Conservation (phyloP, 2,797 vertebrate genomes). For the Squalus acanthias region DNA sequence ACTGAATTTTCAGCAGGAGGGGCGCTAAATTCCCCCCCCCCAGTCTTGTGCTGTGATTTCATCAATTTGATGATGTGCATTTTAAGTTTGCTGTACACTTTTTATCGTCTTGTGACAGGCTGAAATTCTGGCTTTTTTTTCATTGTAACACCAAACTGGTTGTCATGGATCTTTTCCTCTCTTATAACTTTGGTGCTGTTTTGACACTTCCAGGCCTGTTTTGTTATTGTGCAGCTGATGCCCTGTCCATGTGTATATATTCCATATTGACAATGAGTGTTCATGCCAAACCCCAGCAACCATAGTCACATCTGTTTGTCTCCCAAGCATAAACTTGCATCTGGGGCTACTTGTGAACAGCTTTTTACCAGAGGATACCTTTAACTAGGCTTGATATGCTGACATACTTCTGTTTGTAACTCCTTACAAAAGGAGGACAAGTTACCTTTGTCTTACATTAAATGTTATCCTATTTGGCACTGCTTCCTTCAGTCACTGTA, state of each 20-base stretch:
- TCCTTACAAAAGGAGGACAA: conserved; percentile 53
- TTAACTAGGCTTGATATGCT: conserved; percentile 62
- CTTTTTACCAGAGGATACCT: conserved; percentile 64
- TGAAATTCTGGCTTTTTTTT: conserved; percentile 13
- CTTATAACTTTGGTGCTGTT: conserved; percentile 45
- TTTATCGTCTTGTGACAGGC: neutral
- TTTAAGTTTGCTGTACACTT: neutral
- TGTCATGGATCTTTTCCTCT: conserved; percentile 55
- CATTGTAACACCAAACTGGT: conserved; percentile 49
- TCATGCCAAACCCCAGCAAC: conserved; percentile 97
- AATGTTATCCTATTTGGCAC: conserved; percentile 67
- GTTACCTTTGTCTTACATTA: conserved; percentile 63
- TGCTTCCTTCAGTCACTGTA: conserved; percentile 59
- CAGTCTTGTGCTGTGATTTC: neutral
- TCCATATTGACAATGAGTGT: conserved; percentile 88
- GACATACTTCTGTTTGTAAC: conserved; percentile 63
- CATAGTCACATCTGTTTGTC: conserved; percentile 96
- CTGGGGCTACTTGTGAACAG: conserved; percentile 56
- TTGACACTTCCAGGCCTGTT: conserved; percentile 60
- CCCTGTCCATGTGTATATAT: conserved; percentile 85
- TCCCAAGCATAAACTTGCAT: conserved; percentile 60
- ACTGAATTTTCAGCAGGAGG: no score
- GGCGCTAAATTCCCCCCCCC: no score
- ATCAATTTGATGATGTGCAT: neutral
- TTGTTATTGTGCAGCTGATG: conserved; percentile 81